phyloP scores from a whole-genome alignment of 1,140 invertebrate species.

The Pentalonia nigronervosa region DNA sequence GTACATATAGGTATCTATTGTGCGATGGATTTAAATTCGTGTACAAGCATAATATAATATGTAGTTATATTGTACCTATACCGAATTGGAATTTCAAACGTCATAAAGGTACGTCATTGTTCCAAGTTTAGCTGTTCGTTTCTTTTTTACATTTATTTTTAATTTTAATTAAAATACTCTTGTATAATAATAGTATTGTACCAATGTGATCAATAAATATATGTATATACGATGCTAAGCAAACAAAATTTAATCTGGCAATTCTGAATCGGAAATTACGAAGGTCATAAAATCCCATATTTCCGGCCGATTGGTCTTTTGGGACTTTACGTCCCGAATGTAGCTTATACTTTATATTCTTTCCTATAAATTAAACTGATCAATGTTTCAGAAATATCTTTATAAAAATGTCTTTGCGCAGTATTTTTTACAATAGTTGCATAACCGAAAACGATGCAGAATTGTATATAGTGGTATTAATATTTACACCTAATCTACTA shows the following conservation, averaged over 20 bases:
- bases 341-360: not conserved
- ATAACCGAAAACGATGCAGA: not conserved
- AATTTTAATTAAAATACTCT: not conserved
- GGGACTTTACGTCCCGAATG: not conserved
- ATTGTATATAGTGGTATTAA: not conserved
- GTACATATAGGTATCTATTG: not conserved
- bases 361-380: not conserved
- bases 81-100: not conserved
- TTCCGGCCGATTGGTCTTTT: not conserved
- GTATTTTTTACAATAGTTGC: not conserved
- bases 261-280: conserved; percentile 29
- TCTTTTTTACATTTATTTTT: not conserved
- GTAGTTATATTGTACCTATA: no score
- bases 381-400: not conserved
- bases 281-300: not conserved
- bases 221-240: not conserved
- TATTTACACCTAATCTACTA: not conserved
- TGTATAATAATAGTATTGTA: not conserved
- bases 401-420: not conserved
- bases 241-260: not conserved
- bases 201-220: not conserved
- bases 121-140: not conserved
- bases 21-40: not conserved
- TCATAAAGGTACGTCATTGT: not conserved
- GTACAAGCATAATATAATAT: not conserved